Conservation (phyloP, 1,140 invertebrate genomes). For the Drosophila auraria region DNA sequence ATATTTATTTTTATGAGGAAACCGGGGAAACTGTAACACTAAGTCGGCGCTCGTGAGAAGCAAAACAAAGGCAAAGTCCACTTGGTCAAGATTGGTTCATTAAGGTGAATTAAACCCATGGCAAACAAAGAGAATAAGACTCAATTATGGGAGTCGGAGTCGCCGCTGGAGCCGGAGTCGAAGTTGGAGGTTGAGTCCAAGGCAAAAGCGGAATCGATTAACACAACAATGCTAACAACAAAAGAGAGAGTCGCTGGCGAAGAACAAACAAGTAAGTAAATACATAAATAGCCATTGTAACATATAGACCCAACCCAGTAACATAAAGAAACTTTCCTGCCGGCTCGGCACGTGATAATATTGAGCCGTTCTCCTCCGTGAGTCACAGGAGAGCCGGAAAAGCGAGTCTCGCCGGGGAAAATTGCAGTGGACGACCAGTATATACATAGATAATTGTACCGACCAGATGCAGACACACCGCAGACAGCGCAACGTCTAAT, state of each 20-base stretch:
- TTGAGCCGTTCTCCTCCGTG: conserved; percentile 26
- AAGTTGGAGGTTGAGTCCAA: conserved; percentile 35
- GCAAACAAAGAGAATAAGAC: conserved; percentile 56
- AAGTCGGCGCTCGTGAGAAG: conserved; percentile 42
- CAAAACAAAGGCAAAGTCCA: conserved; percentile 38
- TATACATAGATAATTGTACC: conserved; percentile 5
- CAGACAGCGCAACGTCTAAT: conserved; percentile 63
- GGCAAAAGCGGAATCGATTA: conserved; percentile 62
- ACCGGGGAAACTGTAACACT: conserved; percentile 54
- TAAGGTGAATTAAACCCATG: conserved; percentile 58
- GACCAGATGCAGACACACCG: conserved; percentile 58
- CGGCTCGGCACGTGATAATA: conserved; percentile 55
- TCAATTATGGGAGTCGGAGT: conserved; percentile 44
- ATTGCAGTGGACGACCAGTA: conserved; percentile 23
- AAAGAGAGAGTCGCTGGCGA: conserved; percentile 36
- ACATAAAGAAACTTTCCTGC: conserved; percentile 46
- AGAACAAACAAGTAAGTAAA: conserved; percentile 15
- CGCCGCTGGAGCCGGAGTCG: neutral
- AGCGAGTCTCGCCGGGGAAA: conserved; percentile 39
- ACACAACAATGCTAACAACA: conserved; percentile 69
- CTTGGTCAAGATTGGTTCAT: conserved; percentile 60
- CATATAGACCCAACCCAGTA: conserved; percentile 42
- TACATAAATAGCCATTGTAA: conserved; percentile 19
- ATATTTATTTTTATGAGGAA: conserved; percentile 36
- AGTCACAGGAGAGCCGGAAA: conserved; percentile 35